Evolutionary conservation across 2,113 vertebrate genomes (phyloP).

Genomic region (Hydropotes inermis): DNA sequence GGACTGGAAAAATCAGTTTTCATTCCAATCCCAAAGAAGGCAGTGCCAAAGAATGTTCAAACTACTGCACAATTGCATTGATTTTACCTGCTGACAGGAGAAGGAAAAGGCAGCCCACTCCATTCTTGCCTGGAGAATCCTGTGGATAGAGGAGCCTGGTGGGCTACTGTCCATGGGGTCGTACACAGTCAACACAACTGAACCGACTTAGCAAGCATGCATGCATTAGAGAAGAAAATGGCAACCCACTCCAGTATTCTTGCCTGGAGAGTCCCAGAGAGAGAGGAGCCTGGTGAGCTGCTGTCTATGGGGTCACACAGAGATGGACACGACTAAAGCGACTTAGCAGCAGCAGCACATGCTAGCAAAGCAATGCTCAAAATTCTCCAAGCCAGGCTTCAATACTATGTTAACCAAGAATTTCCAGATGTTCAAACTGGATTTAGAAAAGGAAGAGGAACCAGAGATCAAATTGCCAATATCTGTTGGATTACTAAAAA

Average conservation of each 20-base stretch:
- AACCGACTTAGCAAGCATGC: not conserved
- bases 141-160: not conserved
- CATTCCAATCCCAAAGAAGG: not conserved
- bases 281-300: not conserved
- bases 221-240: not conserved
- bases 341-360: not conserved
- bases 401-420: not conserved
- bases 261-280: not conserved
- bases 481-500: not conserved
- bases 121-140: not conserved
- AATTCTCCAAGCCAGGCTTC: not conserved
- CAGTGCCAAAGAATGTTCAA: not conserved
- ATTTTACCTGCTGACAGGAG: not conserved
- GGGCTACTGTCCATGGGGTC: not conserved
- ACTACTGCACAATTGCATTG: not conserved
- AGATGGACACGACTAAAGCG: rapidly evolving
- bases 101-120: not conserved
- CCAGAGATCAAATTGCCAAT: not conserved
- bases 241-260: not conserved
- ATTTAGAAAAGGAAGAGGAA: not conserved
- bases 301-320: not conserved
- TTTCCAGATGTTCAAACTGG: not conserved
- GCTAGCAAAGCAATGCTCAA: not conserved
- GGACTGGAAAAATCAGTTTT: not conserved
- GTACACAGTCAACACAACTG: rapidly evolving